Conservation (phyloP, 2,797 vertebrate species). For the Staurois parvus region DNA sequence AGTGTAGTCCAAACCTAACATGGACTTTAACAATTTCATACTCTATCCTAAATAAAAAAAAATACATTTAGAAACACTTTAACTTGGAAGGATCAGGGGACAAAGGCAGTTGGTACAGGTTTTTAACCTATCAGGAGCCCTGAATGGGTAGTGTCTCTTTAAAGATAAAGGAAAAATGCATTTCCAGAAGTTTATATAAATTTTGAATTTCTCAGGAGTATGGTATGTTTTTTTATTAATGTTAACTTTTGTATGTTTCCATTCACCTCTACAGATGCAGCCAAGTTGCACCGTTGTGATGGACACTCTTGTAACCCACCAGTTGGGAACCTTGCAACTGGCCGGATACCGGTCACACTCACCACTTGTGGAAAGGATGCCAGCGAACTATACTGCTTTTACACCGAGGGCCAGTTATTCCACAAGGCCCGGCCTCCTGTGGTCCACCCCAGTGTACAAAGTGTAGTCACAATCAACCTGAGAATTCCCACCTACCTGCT, state of each 20-base stretch:
- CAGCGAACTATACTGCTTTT: slow-evolving; percentile 72
- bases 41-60: too few relatives aligned
- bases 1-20: too few relatives aligned
- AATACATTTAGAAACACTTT: too few relatives aligned
- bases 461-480: slow-evolving; percentile 72
- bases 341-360: slow-evolving; percentile 79
- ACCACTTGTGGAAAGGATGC: slow-evolving; percentile 74
- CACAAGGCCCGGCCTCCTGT: slow-evolving; percentile 52
- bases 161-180: too few relatives aligned
- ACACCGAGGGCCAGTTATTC: slow-evolving; percentile 64
- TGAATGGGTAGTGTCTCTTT: too few relatives aligned
- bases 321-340: slow-evolving; percentile 84
- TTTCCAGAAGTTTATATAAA: too few relatives aligned
- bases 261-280: slow-evolving; percentile 62
- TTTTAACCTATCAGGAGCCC: too few relatives aligned
- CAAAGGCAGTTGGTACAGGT: too few relatives aligned
- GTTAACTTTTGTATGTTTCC: background rate
- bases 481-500: slow-evolving; percentile 78
- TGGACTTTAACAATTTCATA: too few relatives aligned
- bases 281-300: slow-evolving; percentile 72
- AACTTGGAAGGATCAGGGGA: too few relatives aligned
- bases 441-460: slow-evolving; percentile 71
- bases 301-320: slow-evolving; percentile 86
- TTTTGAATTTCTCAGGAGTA: too few relatives aligned
- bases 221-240: too few relatives aligned